Evolutionary conservation across 2,113 vertebrate genomes (phyloP).

Genomic region (Carassius auratus): DNA sequence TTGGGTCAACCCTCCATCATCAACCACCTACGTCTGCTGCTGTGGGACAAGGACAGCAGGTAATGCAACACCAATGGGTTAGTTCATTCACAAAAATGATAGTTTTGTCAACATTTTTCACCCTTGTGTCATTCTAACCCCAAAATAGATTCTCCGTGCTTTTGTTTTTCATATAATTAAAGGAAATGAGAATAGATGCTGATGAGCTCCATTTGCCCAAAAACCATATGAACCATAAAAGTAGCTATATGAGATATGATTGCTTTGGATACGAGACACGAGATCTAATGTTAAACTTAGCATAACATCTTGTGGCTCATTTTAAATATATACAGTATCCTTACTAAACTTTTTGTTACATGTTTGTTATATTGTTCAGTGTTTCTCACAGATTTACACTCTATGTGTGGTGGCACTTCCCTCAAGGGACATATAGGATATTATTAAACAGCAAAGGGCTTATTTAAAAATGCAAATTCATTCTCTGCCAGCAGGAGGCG

Average conservation of each 20-base stretch:
- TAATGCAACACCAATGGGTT: conserved; percentile 57
- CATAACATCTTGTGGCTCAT: neutral
- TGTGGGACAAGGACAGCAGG: conserved; percentile 97
- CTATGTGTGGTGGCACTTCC: too few species aligned
- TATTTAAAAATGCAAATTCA: too few species aligned
- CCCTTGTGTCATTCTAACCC: neutral
- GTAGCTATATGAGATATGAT: neutral
- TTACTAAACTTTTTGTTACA: neutral
- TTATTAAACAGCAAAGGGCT: too few species aligned
- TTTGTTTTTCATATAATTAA: neutral
- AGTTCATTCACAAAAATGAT: neutral
- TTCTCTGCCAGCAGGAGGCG: too few species aligned
- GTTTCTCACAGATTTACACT: too few species aligned
- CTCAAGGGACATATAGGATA: too few species aligned
- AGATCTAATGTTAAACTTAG: neutral
- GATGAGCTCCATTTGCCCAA: neutral
- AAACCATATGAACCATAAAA: neutral
- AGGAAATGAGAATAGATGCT: neutral
- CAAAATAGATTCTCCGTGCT: neutral
- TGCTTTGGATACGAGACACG: neutral
- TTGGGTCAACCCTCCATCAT: conserved; percentile 93
- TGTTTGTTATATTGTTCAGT: too few species aligned
- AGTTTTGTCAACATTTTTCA: neutral
- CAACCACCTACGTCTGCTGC: conserved; percentile 92
- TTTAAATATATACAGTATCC: neutral